A percentile compares a stretch with the other conserved stretches of the same genome.
phyloP scores from a whole-genome alignment of 2,113 vertebrate species.

The Hippolais icterina region DNA sequence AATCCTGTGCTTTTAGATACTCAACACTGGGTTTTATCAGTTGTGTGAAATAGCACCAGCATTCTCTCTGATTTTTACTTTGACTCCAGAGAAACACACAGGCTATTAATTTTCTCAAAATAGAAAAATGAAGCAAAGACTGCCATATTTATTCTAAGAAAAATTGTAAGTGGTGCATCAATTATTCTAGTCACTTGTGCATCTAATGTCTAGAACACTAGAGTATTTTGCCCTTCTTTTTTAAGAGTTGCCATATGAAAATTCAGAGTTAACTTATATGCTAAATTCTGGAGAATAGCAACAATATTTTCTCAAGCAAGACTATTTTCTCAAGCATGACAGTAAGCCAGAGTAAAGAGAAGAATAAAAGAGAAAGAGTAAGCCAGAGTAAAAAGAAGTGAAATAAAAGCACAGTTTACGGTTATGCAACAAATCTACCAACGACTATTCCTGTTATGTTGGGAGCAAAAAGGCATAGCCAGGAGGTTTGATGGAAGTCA shows the following conservation, averaged over 20 bases:
- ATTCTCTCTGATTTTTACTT: not conserved
- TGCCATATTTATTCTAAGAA: not conserved
- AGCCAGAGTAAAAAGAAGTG: not conserved
- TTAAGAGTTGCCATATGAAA: not conserved
- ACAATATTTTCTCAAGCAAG: not conserved
- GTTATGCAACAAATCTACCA: not conserved
- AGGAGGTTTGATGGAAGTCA: not conserved
- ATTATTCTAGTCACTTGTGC: not conserved
- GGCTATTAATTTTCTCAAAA: not conserved
- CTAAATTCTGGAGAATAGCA: not conserved
- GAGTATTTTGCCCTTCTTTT: not conserved
- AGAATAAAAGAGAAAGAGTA: not conserved
- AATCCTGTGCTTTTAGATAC: not conserved
- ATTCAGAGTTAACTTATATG: not conserved
- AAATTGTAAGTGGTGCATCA: not conserved
- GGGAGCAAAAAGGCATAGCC: not conserved
- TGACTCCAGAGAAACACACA: not conserved
- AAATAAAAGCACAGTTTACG: not conserved
- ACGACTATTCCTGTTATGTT: not conserved
- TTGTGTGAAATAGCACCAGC: not conserved
- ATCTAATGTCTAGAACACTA: not conserved
- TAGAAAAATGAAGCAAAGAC: not conserved
- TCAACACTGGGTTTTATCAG: not conserved
- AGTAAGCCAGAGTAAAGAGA: not conserved
- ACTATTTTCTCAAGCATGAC: not conserved